Conservation (phyloP, 2,113 vertebrate genomes). For the Myotis yumanensis region DNA sequence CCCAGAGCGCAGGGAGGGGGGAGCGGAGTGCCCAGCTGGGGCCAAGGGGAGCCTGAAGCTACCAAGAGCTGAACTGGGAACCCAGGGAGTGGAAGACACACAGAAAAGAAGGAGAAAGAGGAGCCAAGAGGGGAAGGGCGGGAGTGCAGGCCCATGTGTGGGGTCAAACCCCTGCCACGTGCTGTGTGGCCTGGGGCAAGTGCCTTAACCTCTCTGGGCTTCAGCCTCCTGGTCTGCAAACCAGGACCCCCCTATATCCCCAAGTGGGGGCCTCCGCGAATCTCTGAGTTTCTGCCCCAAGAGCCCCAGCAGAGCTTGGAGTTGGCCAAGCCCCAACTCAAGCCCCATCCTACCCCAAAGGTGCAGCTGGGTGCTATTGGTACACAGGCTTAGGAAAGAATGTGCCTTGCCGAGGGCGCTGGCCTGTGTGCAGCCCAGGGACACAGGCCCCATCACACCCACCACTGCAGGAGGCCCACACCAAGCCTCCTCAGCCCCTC, state of each 20-base stretch:
- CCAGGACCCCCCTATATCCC: not conserved
- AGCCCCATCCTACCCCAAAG: not conserved
- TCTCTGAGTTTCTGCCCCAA: not conserved
- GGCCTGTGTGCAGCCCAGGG: not conserved
- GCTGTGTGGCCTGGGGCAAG: not conserved
- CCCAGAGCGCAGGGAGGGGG: fast-evolving
- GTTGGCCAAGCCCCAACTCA: not conserved
- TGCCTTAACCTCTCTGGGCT: not conserved
- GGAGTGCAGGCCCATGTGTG: not conserved
- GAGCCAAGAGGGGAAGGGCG: not conserved
- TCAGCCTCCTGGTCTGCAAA: not conserved
- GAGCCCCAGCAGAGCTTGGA: not conserved
- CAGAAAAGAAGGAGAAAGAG: not conserved
- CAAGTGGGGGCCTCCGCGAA: not conserved
- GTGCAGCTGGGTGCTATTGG: not conserved
- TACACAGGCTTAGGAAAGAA: not conserved
- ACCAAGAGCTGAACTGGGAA: not conserved
- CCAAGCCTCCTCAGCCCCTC: not conserved
- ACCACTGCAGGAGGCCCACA: not conserved
- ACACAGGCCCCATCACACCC: not conserved
- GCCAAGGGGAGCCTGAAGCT: constrained; percentile 17
- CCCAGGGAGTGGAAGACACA: not conserved
- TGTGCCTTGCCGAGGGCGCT: not conserved
- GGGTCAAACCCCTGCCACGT: not conserved
- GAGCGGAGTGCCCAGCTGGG: not conserved